phyloP scores from a whole-genome alignment of 2,797 vertebrate genomes.

The Prionace glauca region DNA sequence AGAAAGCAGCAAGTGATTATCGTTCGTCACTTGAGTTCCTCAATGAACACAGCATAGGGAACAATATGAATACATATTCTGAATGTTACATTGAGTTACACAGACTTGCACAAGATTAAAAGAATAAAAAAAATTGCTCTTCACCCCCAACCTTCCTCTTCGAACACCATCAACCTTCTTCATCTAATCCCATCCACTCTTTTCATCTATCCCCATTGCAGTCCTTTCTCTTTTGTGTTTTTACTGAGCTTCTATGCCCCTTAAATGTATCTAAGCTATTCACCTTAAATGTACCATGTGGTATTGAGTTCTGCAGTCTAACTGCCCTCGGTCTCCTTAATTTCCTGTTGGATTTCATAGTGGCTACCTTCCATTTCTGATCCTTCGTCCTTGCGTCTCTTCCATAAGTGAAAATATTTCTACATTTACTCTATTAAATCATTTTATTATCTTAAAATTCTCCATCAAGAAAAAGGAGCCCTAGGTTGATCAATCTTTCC shows the following conservation, averaged over 20 bases:
- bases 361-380: not conserved
- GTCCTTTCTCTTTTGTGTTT: not conserved
- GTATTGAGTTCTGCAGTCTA: not conserved
- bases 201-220: not conserved
- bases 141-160: not conserved
- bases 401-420: not conserved
- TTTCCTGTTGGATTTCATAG: not conserved
- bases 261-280: not conserved
- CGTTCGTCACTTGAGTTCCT: not conserved
- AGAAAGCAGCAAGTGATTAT: not conserved
- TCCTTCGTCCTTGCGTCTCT: not conserved
- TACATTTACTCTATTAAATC: not conserved
- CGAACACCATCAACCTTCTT: not conserved
- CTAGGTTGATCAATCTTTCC: not conserved
- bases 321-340: not conserved
- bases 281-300: not conserved
- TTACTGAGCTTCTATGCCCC: not conserved
- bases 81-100: not conserved
- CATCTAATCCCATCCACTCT: not conserved
- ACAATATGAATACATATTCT: not conserved
- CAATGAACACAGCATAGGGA: not conserved
- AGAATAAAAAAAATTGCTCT: not conserved
- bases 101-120: not conserved
- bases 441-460: not conserved
- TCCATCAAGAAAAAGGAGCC: not conserved